Percentiles rank a stretch among this genome's conserved stretches.
These are phyloP conservation scores for Arnoldichthys spilopterus DNA, from an alignment of 2,797 vertebrate genomes.

Conservation along the genomic window DNA sequence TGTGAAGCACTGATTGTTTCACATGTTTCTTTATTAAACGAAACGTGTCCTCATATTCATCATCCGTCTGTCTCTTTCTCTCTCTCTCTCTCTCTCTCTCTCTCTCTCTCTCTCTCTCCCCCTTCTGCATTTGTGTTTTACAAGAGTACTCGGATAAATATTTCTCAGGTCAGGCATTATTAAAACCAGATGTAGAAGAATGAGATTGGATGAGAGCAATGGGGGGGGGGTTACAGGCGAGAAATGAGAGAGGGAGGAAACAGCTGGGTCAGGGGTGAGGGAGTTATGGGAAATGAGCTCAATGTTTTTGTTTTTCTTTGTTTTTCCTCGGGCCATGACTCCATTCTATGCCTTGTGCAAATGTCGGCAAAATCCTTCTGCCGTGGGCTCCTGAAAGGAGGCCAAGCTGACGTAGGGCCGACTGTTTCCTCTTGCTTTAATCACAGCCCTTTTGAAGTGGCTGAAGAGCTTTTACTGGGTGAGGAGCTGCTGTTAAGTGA, in stretches of 20 bases:
- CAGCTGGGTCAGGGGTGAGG: slow-evolving; percentile 68
- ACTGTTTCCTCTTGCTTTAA: slow-evolving; percentile 19
- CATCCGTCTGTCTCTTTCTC: not conserved
- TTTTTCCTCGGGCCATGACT: slow-evolving; percentile 31
- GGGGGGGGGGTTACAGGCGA: not conserved
- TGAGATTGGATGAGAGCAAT: not conserved
- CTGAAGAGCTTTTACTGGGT: slow-evolving; percentile 10
- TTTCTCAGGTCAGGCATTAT: slow-evolving; percentile 6
- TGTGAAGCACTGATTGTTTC: not conserved
- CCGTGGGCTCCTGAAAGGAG: not conserved
- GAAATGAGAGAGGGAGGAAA: slow-evolving; percentile 62
- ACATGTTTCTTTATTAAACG: not conserved
- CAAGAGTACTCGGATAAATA: not conserved
- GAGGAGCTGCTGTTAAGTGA: slow-evolving; percentile 22
- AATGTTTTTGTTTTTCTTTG: slow-evolving; percentile 39
- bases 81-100: no score
- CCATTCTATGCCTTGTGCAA: not conserved
- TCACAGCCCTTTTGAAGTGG: slow-evolving; percentile 26
- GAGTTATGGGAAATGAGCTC: slow-evolving; percentile 73
- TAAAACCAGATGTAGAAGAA: slow-evolving; percentile 37
- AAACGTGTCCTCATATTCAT: not conserved
- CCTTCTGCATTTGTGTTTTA: not conserved
- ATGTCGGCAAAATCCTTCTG: slow-evolving; percentile 18
- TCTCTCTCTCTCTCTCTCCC: not conserved
- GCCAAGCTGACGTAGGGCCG: not conserved